A percentile compares a stretch with the other conserved stretches of the same genome.
These are phyloP conservation scores for Nemapogon koenigi DNA, from an alignment of 2,888 invertebrate species.

Conservation along the genomic window DNA sequence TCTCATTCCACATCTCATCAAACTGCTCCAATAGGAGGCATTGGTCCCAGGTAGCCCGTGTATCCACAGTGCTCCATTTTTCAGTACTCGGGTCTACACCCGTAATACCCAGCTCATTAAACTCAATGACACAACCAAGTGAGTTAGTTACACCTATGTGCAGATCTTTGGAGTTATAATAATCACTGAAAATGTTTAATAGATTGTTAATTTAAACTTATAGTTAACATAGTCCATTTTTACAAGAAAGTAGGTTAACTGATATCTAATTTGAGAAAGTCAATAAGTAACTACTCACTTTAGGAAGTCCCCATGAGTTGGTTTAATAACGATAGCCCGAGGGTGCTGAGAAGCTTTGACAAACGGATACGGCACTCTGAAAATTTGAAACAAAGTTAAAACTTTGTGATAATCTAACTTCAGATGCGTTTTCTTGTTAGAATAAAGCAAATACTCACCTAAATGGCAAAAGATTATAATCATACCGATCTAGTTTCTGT, in stretches of 20 bases:
- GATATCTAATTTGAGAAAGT: neutral
- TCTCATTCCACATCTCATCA: slow-evolving; percentile 74
- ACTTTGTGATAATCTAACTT: too few relatives aligned
- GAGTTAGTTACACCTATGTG: slow-evolving; percentile 92
- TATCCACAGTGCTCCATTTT: slow-evolving; percentile 61
- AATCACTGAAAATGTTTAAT: slow-evolving; percentile 72
- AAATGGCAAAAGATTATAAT: slow-evolving; percentile 78
- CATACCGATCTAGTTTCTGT: slow-evolving; percentile 56
- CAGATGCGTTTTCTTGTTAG: too few relatives aligned
- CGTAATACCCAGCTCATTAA: slow-evolving; percentile 78
- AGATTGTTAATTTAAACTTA: too few relatives aligned
- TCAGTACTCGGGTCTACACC: slow-evolving; percentile 62
- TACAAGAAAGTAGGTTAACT: neutral
- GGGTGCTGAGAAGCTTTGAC: slow-evolving; percentile 80
- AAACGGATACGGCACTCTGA: slow-evolving; percentile 85
- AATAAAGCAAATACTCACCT: slow-evolving; percentile 64
- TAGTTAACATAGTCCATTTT: neutral
- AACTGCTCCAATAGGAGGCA: slow-evolving; percentile 73
- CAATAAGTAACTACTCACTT: slow-evolving; percentile 62
- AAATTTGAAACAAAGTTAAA: too few relatives aligned
- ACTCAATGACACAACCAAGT: slow-evolving; percentile 80
- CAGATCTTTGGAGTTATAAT: slow-evolving; percentile 81
- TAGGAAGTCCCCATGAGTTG: slow-evolving; percentile 87
- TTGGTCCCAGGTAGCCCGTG: slow-evolving; percentile 73
- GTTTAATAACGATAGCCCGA: slow-evolving; percentile 84